Evolutionary conservation across 2,113 vertebrate species (phyloP).

Genomic region (Lamprotornis superbus): DNA sequence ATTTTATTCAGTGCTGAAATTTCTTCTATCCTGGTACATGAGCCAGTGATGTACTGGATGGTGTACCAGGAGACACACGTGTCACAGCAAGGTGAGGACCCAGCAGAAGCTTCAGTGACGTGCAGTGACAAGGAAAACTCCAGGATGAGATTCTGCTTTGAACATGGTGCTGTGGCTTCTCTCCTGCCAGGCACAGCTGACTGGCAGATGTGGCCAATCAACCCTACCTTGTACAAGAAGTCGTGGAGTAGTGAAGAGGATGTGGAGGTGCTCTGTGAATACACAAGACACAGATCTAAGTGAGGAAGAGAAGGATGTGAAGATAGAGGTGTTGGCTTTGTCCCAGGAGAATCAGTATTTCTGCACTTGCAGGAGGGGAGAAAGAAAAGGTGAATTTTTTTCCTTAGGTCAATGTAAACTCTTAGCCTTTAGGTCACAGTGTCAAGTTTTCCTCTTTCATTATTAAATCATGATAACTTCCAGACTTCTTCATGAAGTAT

Average conservation of each 20-base stretch:
- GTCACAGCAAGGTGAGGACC: not conserved
- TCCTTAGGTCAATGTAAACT: not conserved
- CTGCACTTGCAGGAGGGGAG: not conserved
- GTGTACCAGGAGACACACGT: not conserved
- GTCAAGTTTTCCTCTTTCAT: conserved; percentile 9
- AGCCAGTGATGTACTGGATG: not conserved
- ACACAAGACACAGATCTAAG: not conserved
- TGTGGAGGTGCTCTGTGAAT: not conserved
- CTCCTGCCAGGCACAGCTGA: not conserved
- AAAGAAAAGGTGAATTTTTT: not conserved
- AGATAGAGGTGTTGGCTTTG: not conserved
- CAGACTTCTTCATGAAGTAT: conserved; percentile 7
- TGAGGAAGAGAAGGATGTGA: not conserved
- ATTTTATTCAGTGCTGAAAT: not conserved
- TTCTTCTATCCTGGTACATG: not conserved
- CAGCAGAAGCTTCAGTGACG: not conserved
- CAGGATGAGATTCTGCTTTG: not conserved
- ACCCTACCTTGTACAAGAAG: not conserved
- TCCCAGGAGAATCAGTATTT: not conserved
- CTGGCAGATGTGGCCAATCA: not conserved
- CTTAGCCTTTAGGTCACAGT: not conserved
- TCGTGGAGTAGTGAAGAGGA: not conserved
- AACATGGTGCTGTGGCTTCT: not conserved
- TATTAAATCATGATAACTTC: conserved; percentile 12
- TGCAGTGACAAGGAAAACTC: not conserved